Evolutionary conservation across 2,888 invertebrate genomes (phyloP).

Genomic region (Drosophila cognata): DNA sequence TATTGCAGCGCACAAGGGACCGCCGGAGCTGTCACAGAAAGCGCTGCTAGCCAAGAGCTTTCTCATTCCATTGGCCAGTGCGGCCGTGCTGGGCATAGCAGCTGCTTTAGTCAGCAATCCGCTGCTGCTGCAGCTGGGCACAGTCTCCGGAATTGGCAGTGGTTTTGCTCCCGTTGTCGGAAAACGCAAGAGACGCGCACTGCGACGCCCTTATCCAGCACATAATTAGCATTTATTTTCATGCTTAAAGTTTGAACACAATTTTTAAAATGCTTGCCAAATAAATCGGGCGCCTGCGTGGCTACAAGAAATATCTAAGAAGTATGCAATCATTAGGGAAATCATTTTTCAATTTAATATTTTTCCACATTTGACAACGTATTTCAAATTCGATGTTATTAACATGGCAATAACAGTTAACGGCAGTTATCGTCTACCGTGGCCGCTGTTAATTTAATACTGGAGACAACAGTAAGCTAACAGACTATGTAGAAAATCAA

Average conservation of each 20-base stretch:
- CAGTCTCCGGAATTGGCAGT: slow-evolving; percentile 87
- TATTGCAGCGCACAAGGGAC: slow-evolving; percentile 72
- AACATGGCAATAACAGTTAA: not conserved
- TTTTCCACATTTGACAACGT: not conserved
- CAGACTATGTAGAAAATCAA: slow-evolving; percentile 16
- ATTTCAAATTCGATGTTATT: not conserved
- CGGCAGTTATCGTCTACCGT: slow-evolving; percentile 22
- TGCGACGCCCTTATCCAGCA: slow-evolving; percentile 33
- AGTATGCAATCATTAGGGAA: not conserved
- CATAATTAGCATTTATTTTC: slow-evolving; percentile 20
- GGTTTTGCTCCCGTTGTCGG: slow-evolving; percentile 85
- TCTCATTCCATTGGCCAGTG: slow-evolving; percentile 90
- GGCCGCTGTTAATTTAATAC: not conserved
- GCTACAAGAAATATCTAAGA: not conserved
- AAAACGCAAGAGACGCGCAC: slow-evolving; percentile 77
- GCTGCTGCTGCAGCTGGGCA: slow-evolving; percentile 91
- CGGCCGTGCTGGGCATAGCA: slow-evolving; percentile 92
- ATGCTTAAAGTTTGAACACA: not conserved
- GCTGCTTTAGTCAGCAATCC: slow-evolving; percentile 92
- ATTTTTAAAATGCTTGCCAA: slow-evolving; percentile 18
- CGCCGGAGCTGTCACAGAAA: slow-evolving; percentile 76
- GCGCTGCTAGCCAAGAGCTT: slow-evolving; percentile 86
- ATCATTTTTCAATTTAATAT: not conserved
- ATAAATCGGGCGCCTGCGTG: slow-evolving; percentile 14
- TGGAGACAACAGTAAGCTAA: slow-evolving; percentile 16